A percentile compares a stretch with the other conserved stretches of the same genome.
These are phyloP conservation scores for Lagenorhynchus albirostris DNA, from an alignment of 2,113 vertebrate species.

Conservation along the genomic window DNA sequence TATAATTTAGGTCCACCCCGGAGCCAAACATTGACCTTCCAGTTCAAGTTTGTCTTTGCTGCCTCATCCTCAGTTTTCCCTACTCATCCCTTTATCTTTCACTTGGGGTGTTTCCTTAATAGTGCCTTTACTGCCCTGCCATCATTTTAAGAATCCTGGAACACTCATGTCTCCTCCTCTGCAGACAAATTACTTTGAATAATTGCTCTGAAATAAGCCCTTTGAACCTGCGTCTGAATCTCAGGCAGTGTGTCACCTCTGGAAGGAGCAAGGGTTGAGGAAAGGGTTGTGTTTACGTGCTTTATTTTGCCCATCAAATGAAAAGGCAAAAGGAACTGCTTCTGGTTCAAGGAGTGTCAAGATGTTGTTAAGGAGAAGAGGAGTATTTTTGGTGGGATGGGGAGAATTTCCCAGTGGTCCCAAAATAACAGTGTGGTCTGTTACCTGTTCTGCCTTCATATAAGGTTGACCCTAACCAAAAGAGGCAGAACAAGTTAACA, in stretches of 20 bases:
- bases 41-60: background rate
- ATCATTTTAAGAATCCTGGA: background rate
- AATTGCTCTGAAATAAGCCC: background rate
- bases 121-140: background rate
- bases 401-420: background rate
- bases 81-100: background rate
- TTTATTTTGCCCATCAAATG: background rate
- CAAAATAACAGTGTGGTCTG: background rate
- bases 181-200: background rate
- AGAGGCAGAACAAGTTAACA: background rate
- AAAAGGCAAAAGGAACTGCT: background rate
- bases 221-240: background rate
- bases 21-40: background rate
- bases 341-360: background rate
- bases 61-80: background rate
- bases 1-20: background rate
- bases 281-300: background rate
- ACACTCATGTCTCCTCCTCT: background rate
- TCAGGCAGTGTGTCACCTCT: background rate
- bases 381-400: background rate
- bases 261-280: accelerated
- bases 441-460: background rate
- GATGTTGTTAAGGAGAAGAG: background rate
- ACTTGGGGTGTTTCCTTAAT: background rate
- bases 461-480: background rate